Percentiles rank a stretch among this genome's conserved stretches.
Conservation (phyloP, 2,113 vertebrate species). For the Calidris pugnax region DNA sequence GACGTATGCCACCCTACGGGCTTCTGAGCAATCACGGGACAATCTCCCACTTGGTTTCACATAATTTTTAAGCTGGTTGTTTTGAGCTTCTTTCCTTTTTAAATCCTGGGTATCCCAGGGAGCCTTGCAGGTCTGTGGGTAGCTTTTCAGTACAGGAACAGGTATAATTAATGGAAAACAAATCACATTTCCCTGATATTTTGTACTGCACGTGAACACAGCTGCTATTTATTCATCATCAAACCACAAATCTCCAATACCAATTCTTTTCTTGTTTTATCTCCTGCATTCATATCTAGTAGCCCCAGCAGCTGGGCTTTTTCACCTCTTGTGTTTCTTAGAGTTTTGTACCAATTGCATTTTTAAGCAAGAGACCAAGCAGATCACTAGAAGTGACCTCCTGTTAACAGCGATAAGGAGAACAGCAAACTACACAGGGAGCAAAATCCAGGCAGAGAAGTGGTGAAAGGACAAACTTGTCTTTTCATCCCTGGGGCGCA, state of each 20-base stretch:
- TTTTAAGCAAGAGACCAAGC: background rate
- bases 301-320: background rate
- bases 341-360: background rate
- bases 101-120: background rate
- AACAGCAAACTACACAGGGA: background rate
- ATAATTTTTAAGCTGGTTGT: background rate
- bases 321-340: background rate
- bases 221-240: background rate
- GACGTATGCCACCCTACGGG: background rate
- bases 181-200: background rate
- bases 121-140: background rate
- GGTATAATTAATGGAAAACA: background rate
- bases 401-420: fast-evolving
- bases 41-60: background rate
- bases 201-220: fast-evolving
- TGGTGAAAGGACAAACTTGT: background rate
- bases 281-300: background rate
- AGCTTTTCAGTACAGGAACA: background rate
- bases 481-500: background rate
- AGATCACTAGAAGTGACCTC: background rate
- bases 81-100: background rate
- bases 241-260: background rate
- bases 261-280: background rate
- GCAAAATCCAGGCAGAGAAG: background rate
- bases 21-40: background rate